These are phyloP conservation scores for Triops cancriformis DNA, from an alignment of 1,140 invertebrate species.

Conservation along the genomic window DNA sequence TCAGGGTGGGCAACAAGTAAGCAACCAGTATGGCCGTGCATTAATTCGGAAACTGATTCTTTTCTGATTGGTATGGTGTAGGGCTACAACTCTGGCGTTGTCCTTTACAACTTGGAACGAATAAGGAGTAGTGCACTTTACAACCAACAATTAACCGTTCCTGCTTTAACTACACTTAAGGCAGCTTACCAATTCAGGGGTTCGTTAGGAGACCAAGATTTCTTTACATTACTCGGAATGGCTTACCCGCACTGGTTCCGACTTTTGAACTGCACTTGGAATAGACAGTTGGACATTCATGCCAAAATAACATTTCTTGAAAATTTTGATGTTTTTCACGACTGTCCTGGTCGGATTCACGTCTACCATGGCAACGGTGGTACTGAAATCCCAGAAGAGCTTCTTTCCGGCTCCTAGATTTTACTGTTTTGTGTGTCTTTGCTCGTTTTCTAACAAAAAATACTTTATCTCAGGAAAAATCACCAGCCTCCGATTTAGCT, in stretches of 20 bases:
- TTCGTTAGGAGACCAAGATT: conserved; percentile 28
- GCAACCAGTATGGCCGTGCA: neutral
- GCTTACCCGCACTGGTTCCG: conserved; percentile 25
- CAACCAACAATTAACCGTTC: conserved; percentile 18
- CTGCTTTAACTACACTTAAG: neutral
- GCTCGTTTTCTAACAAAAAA: too few relatives aligned
- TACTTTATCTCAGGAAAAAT: too few relatives aligned
- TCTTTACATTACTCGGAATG: conserved; percentile 27
- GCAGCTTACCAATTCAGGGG: conserved; percentile 22
- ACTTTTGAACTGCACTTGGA: conserved; percentile 28
- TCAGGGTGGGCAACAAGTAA: neutral
- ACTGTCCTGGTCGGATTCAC: conserved; percentile 16
- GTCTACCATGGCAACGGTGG: conserved; percentile 28
- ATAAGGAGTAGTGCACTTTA: conserved; percentile 21
- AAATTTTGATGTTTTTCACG: conserved; percentile 21
- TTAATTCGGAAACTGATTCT: neutral
- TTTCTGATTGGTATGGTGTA: neutral
- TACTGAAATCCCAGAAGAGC: conserved; percentile 14
- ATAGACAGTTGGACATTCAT: conserved; percentile 26
- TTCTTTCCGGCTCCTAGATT: neutral
- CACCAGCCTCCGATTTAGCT: too few relatives aligned
- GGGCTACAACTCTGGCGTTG: conserved; percentile 28
- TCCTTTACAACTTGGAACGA: conserved; percentile 23
- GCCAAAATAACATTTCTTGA: neutral
- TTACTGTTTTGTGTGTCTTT: too few relatives aligned